Evolutionary conservation across 2,888 invertebrate genomes (phyloP).

Genomic region (Sinotaia quadrata): DNA sequence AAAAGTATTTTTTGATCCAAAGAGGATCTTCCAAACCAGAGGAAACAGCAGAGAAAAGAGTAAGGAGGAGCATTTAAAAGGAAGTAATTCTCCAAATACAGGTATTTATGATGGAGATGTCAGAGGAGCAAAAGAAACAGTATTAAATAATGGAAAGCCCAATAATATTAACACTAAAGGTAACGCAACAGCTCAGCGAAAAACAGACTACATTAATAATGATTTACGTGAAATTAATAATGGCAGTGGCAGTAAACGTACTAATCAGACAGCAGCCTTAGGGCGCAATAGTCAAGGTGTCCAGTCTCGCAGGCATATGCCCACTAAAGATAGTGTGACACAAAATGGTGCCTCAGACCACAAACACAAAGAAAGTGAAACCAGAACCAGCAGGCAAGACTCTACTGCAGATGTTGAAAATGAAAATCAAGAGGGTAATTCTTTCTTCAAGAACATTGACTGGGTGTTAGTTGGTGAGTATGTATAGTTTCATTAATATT

Average conservation of each 20-base stretch:
- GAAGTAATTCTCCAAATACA: too few relatives aligned
- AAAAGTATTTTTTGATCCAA: slow-evolving; percentile 61
- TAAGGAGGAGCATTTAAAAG: slow-evolving; percentile 15
- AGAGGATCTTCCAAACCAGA: slow-evolving; percentile 59
- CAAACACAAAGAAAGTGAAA: background rate
- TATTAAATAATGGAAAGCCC: slow-evolving; percentile 67
- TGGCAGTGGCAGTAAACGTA: slow-evolving; percentile 12
- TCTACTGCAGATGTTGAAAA: slow-evolving; percentile 11
- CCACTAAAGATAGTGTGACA: slow-evolving; percentile 4
- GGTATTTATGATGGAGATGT: too few relatives aligned
- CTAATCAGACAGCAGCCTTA: slow-evolving; percentile 35
- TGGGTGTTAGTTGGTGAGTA: slow-evolving; percentile 57
- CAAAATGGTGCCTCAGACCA: slow-evolving; percentile 20
- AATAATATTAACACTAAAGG: slow-evolving; percentile 47
- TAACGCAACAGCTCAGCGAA: slow-evolving; percentile 46
- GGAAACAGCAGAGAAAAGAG: slow-evolving; percentile 15
- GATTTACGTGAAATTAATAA: slow-evolving; percentile 52
- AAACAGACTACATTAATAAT: slow-evolving; percentile 68
- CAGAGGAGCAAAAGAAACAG: slow-evolving; percentile 9
- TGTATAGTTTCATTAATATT: too few relatives aligned
- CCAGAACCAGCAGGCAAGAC: slow-evolving; percentile 11
- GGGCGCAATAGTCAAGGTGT: slow-evolving; percentile 8
- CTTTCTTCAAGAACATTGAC: slow-evolving; percentile 53
- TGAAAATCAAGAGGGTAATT: slow-evolving; percentile 33
- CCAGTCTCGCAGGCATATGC: background rate